phyloP scores from a whole-genome alignment of 2,113 vertebrate genomes.

The Sylvilagus bachmani region DNA sequence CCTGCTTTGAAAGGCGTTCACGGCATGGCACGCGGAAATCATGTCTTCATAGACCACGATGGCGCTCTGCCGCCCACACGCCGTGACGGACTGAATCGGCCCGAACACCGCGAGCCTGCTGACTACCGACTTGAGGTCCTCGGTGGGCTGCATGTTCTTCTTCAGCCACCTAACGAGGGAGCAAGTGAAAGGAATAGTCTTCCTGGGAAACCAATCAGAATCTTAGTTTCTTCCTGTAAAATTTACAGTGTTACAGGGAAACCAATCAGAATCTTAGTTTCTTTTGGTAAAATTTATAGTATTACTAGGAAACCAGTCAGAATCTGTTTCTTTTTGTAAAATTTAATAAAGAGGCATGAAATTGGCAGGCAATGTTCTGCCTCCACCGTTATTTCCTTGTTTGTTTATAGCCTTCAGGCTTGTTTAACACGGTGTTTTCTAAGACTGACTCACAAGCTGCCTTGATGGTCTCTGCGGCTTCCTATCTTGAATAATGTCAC shows the following conservation, averaged over 20 bases:
- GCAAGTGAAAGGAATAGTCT: constrained; percentile 12
- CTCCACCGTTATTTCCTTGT: neutral
- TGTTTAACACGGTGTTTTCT: neutral
- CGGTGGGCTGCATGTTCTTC: constrained; percentile 23
- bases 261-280: constrained; percentile 38
- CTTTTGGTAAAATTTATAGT: too few species aligned
- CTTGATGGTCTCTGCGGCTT: neutral
- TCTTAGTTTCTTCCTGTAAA: neutral
- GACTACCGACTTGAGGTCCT: constrained; percentile 16
- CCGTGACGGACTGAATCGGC: constrained; percentile 57
- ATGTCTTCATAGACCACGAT: constrained; percentile 66
- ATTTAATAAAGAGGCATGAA: neutral
- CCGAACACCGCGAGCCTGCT: constrained; percentile 65
- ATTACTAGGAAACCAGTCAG: too few species aligned
- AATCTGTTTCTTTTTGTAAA: too few species aligned
- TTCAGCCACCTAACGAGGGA: constrained; percentile 73
- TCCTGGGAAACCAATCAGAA: constrained; percentile 70
- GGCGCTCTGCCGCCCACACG: constrained; percentile 70
- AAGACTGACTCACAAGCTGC: neutral
- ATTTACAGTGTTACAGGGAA: constrained; percentile 23
- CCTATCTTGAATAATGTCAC: neutral
- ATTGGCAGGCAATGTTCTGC: neutral
- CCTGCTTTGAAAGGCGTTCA: constrained; percentile 50
- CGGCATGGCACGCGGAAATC: constrained; percentile 72
- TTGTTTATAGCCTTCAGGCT: neutral